phyloP scores from a whole-genome alignment of 2,888 invertebrate genomes.

The Eumerus sabulonum region DNA sequence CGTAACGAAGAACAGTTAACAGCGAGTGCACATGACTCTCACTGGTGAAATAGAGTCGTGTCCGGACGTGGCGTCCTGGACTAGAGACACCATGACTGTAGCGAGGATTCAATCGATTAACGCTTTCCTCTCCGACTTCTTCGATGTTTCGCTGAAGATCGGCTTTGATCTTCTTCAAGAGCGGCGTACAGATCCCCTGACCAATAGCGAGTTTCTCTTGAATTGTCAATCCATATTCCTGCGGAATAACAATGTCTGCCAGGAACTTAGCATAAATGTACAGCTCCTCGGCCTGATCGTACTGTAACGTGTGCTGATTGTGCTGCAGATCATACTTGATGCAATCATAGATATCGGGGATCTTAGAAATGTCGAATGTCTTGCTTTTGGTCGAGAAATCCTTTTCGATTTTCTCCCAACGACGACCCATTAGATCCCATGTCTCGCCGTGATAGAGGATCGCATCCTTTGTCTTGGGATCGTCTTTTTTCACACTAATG shows the following conservation, averaged over 20 bases:
- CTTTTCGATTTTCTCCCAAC: slow-evolving; percentile 99
- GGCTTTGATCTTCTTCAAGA: slow-evolving; percentile 95
- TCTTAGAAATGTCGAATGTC: slow-evolving; percentile 97
- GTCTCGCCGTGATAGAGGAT: slow-evolving; percentile 98
- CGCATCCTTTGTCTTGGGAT: slow-evolving; percentile 94
- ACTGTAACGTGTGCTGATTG: slow-evolving; percentile 96
- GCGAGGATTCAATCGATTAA: slow-evolving; percentile 97
- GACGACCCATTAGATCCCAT: slow-evolving; percentile 98
- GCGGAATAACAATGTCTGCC: slow-evolving; percentile 99
- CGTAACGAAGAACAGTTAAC: slow-evolving; percentile 95
- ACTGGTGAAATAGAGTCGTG: slow-evolving; percentile 99
- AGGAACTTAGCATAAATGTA: slow-evolving; percentile 98
- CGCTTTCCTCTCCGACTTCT: slow-evolving; percentile 95
- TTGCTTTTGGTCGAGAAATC: slow-evolving; percentile 97
- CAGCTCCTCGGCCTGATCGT: slow-evolving; percentile 92
- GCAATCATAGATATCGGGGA: slow-evolving; percentile 99
- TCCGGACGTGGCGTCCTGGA: slow-evolving; percentile 98
- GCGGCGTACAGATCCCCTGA: slow-evolving; percentile 97
- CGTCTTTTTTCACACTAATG: slow-evolving; percentile 91
- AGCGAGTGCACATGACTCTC: slow-evolving; percentile 99
- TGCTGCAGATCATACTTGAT: slow-evolving; percentile 99
- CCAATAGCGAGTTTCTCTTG: slow-evolving; percentile 98
- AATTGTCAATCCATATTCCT: slow-evolving; percentile 97
- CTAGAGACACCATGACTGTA: slow-evolving; percentile 99
- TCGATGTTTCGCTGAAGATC: slow-evolving; percentile 96